These are phyloP conservation scores for Salvelinus fontinalis DNA, from an alignment of 2,113 vertebrate genomes.

Conservation along the genomic window DNA sequence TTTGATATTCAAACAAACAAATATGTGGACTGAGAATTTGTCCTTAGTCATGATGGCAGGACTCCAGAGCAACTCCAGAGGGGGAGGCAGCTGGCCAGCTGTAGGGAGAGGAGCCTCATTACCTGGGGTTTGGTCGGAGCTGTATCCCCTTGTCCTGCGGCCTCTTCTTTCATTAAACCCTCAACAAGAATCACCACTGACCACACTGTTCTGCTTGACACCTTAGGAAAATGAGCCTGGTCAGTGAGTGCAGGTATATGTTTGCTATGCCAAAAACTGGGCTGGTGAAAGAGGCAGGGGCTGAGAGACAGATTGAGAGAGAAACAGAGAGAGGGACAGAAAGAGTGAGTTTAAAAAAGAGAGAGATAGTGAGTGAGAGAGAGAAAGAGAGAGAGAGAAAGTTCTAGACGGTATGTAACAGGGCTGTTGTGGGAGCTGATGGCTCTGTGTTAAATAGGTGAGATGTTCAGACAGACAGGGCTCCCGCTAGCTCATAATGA, in stretches of 20 bases:
- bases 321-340: no score
- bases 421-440: no score
- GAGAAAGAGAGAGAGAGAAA: background rate
- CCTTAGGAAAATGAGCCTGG: background rate
- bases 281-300: no score
- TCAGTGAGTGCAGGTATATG: background rate
- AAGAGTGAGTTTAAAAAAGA: background rate
- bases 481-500: slow-evolving; percentile 51
- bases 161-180: slow-evolving; percentile 29
- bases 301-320: no score
- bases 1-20: no score
- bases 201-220: slow-evolving; percentile 17
- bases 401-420: background rate
- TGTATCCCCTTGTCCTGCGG: slow-evolving; percentile 28
- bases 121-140: slow-evolving; percentile 28
- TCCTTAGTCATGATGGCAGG: slow-evolving; percentile 6
- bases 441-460: slow-evolving; percentile 49
- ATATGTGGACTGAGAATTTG: no score
- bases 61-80: slow-evolving; percentile 26
- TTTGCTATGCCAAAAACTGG: no score
- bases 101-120: slow-evolving; percentile 26
- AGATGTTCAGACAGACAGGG: slow-evolving; percentile 44
- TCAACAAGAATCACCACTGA: slow-evolving; percentile 42
- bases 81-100: slow-evolving; percentile 22
- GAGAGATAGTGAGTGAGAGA: background rate